Conservation (phyloP, 2,797 vertebrate genomes). For the Hydrocynus forskahlii region DNA sequence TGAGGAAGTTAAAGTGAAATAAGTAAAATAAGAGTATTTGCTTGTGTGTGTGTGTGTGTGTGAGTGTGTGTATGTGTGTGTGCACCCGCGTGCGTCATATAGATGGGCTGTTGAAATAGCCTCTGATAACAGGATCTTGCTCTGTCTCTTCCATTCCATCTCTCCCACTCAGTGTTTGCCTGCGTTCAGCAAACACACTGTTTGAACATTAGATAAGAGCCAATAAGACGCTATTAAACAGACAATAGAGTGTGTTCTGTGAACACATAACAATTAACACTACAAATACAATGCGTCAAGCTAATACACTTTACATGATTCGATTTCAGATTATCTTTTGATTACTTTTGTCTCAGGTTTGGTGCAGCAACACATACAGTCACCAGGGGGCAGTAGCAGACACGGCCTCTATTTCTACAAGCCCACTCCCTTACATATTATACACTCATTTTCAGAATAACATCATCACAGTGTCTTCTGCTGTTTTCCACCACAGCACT, state of each 20-base stretch:
- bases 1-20: too few relatives aligned
- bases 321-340: slow-evolving; percentile 34
- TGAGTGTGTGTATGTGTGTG: too few relatives aligned
- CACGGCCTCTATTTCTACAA: background rate
- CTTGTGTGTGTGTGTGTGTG: too few relatives aligned
- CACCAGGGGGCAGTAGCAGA: slow-evolving; percentile 28
- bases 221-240: slow-evolving; percentile 27
- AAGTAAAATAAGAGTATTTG: too few relatives aligned
- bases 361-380: background rate
- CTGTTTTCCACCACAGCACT: background rate
- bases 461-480: background rate
- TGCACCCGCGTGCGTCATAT: too few relatives aligned
- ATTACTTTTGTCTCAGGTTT: slow-evolving; percentile 12
- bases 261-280: slow-evolving; percentile 40
- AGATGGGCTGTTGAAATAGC: background rate
- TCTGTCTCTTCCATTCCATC: slow-evolving; percentile 1
- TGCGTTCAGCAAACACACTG: slow-evolving; percentile 31
- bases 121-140: slow-evolving; percentile 17
- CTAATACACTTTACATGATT: slow-evolving; percentile 23
- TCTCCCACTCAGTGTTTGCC: slow-evolving; percentile 30
- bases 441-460: slow-evolving; percentile 12
- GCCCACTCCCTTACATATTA: slow-evolving; percentile 10
- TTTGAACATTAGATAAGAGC: slow-evolving; percentile 33
- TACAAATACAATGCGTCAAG: slow-evolving; percentile 29
- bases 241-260: slow-evolving; percentile 18